Evolutionary conservation across 2,888 invertebrate species (phyloP).

Genomic region (Lumbricus terrestris): DNA sequence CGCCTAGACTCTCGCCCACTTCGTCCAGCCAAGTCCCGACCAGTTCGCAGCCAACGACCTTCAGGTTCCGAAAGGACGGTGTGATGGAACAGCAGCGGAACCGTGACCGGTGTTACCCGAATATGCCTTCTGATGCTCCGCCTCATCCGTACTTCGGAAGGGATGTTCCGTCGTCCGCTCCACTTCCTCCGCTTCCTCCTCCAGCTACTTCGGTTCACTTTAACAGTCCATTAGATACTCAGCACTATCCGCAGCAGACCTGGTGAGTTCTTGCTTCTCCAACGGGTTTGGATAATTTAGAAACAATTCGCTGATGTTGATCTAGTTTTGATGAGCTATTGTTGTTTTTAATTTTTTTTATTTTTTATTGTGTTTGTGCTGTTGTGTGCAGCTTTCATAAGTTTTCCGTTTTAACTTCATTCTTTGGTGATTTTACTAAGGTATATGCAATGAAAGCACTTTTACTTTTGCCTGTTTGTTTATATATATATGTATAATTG

Average conservation of each 20-base stretch:
- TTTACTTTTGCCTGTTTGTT: too few species aligned
- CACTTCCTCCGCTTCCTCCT: not conserved
- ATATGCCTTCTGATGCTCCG: not conserved
- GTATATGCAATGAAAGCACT: not conserved
- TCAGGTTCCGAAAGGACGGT: not conserved
- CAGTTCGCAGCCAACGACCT: not conserved
- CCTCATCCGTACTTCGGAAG: not conserved
- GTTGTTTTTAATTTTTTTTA: too few species aligned
- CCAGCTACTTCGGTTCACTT: not conserved
- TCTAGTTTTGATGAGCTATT: too few species aligned
- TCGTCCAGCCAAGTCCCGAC: not conserved
- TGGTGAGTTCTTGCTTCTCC: not conserved
- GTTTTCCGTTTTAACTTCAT: too few species aligned
- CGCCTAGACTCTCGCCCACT: not conserved
- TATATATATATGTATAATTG: too few species aligned
- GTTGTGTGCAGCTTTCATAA: too few species aligned
- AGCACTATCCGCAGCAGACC: not conserved
- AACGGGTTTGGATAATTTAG: not conserved
- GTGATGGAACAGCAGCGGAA: not conserved
- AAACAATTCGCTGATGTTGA: not conserved
- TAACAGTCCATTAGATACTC: not conserved
- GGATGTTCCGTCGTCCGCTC: not conserved
- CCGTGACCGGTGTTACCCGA: not conserved
- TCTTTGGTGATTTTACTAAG: too few species aligned
- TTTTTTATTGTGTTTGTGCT: too few species aligned